Conservation (phyloP, 2,113 vertebrate species). For the Acrocephalus arundinaceus region DNA sequence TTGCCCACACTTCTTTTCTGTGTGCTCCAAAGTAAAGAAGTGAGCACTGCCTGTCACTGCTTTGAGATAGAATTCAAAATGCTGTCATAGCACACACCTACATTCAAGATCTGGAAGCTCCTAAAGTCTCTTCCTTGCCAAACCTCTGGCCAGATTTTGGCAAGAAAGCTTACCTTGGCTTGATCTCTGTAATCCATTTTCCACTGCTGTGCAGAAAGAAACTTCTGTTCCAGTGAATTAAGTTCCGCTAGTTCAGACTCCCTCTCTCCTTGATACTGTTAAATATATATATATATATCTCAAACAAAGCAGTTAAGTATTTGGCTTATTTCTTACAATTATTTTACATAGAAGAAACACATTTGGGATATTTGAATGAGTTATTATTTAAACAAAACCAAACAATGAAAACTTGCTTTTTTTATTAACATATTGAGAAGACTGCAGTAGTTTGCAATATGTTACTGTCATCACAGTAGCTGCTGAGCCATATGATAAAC, state of each 20-base stretch:
- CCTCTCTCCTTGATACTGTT: constrained; percentile 78
- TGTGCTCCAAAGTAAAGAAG: background rate
- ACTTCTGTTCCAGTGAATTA: constrained; percentile 74
- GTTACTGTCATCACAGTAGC: background rate
- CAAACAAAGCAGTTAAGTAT: background rate
- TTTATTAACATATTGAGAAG: background rate
- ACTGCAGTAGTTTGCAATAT: background rate
- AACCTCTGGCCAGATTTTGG: background rate
- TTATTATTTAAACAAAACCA: background rate
- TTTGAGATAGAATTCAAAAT: background rate
- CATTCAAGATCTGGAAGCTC: background rate
- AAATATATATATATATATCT: background rate
- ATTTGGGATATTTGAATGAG: background rate
- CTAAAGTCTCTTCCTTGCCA: background rate
- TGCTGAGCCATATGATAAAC: background rate
- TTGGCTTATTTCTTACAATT: background rate
- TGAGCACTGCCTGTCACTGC: background rate
- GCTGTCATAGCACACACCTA: background rate
- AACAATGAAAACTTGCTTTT: background rate
- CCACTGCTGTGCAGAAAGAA: constrained; percentile 71
- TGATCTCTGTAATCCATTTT: constrained; percentile 65
- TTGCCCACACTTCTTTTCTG: background rate
- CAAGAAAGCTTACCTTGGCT: constrained; percentile 71
- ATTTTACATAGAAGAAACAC: background rate
- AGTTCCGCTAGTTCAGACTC: constrained; percentile 83